phyloP scores from a whole-genome alignment of 2,888 invertebrate species.

The Chloroclystis v-ata region DNA sequence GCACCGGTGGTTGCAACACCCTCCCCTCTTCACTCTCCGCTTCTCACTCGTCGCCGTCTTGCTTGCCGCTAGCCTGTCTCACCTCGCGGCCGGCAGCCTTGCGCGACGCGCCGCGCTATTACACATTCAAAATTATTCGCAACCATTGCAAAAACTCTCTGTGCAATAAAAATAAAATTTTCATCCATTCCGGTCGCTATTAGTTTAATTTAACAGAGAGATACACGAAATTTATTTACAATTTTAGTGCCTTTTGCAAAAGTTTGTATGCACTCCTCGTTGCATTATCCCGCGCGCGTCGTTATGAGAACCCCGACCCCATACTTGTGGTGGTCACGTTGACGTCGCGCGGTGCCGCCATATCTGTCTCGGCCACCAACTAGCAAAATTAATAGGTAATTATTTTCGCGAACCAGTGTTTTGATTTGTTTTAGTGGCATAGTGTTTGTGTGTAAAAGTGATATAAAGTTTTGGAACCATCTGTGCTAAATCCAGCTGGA shows the following conservation, averaged over 20 bases:
- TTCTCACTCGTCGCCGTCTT: conserved; percentile 76
- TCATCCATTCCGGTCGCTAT: conserved; percentile 62
- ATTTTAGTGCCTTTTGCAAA: conserved; percentile 68
- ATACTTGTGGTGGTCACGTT: conserved; percentile 83
- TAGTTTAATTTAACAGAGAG: conserved; percentile 60
- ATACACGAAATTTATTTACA: conserved; percentile 53
- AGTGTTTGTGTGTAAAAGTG: conserved; percentile 68
- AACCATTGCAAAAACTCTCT: conserved; percentile 77
- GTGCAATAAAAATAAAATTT: conserved; percentile 71
- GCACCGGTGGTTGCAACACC: conserved; percentile 78
- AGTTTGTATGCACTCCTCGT: conserved; percentile 80
- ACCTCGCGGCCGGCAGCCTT: conserved; percentile 79
- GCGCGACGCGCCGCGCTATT: conserved; percentile 79
- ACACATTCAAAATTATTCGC: conserved; percentile 78
- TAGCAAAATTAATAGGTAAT: conserved; percentile 80
- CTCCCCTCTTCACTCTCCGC: conserved; percentile 76
- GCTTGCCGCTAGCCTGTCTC: conserved; percentile 78
- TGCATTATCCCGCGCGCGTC: conserved; percentile 86
- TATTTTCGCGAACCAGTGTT: conserved; percentile 73
- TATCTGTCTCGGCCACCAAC: conserved; percentile 81
- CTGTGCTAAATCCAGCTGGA: conserved; percentile 64
- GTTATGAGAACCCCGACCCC: conserved; percentile 89
- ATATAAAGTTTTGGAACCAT: conserved; percentile 49
- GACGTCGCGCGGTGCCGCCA: conserved; percentile 83
- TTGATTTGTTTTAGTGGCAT: conserved; percentile 49